Evolutionary conservation across 2,888 invertebrate genomes (phyloP).

Genomic region (Dugesia japonica): DNA sequence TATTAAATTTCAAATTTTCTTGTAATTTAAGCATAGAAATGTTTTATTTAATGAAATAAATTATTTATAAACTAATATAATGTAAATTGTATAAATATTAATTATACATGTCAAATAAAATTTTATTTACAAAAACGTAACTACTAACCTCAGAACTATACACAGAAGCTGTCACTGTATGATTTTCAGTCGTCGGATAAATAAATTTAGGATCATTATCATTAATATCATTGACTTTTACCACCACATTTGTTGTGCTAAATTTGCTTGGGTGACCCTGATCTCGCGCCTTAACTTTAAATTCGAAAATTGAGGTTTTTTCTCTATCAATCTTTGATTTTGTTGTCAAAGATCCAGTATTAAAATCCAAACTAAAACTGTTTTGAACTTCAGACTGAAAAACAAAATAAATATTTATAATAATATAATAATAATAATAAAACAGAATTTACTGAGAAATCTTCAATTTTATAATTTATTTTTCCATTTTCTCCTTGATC

Average conservation of each 20-base stretch:
- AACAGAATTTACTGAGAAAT: slow-evolving; percentile 21
- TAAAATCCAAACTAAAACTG: slow-evolving; percentile 17
- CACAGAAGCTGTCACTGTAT: slow-evolving; percentile 25
- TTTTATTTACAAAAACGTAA: no score
- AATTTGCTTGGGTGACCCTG: slow-evolving; percentile 21
- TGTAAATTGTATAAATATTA: no score
- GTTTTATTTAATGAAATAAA: background rate
- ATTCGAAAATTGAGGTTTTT: slow-evolving; percentile 20
- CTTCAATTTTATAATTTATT: slow-evolving; percentile 10
- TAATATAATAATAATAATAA: no score
- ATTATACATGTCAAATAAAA: no score
- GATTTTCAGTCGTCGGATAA: slow-evolving; percentile 28
- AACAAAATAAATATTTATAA: background rate
- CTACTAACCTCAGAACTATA: slow-evolving; percentile 7
- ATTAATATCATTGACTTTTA: slow-evolving; percentile 26
- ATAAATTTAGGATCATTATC: slow-evolving; percentile 32
- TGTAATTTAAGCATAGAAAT: no score
- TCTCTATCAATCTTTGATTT: slow-evolving; percentile 25
- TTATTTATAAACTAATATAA: background rate
- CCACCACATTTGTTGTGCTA: background rate
- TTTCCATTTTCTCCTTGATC: slow-evolving; percentile 29
- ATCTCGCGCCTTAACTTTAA: slow-evolving; percentile 28
- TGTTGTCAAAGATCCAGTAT: slow-evolving; percentile 21
- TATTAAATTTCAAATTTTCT: no score
- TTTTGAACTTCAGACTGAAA: slow-evolving; percentile 26